These are phyloP conservation scores for Jacana jacana DNA, from an alignment of 2,113 vertebrate genomes.

Conservation along the genomic window DNA sequence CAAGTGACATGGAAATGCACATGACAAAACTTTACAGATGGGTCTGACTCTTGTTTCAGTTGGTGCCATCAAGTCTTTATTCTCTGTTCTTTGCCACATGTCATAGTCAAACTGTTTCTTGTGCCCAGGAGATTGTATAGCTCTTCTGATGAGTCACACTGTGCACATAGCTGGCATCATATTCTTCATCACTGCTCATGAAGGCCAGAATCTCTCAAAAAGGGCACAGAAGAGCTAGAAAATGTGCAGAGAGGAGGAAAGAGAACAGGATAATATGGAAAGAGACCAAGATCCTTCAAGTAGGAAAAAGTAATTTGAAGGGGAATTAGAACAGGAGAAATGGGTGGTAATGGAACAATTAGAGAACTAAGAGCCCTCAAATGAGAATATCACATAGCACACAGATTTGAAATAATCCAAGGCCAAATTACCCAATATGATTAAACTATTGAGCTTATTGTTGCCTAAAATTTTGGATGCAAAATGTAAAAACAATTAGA, in stretches of 20 bases:
- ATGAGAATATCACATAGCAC: background rate
- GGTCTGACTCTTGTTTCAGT: background rate
- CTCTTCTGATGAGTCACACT: background rate
- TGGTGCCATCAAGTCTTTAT: background rate
- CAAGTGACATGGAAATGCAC: accelerated
- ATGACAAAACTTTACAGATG: background rate
- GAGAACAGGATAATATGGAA: background rate
- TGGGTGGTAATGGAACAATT: background rate
- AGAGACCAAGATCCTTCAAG: background rate
- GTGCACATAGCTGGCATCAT: background rate
- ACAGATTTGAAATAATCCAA: background rate
- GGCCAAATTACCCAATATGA: background rate
- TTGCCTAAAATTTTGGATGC: background rate
- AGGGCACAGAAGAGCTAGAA: background rate
- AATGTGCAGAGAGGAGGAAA: background rate
- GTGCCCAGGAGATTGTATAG: background rate
- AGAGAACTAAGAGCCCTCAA: background rate
- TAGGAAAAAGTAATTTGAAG: background rate
- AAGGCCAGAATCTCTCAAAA: background rate
- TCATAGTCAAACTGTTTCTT: background rate
- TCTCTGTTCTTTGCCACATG: background rate
- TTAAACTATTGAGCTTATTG: background rate
- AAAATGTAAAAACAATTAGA: background rate
- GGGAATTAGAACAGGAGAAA: background rate
- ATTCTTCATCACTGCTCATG: background rate